Base-by-base conservation (phyloP, 2,113 vertebrate genomes). In the Phaethornis superciliosus region DNA sequence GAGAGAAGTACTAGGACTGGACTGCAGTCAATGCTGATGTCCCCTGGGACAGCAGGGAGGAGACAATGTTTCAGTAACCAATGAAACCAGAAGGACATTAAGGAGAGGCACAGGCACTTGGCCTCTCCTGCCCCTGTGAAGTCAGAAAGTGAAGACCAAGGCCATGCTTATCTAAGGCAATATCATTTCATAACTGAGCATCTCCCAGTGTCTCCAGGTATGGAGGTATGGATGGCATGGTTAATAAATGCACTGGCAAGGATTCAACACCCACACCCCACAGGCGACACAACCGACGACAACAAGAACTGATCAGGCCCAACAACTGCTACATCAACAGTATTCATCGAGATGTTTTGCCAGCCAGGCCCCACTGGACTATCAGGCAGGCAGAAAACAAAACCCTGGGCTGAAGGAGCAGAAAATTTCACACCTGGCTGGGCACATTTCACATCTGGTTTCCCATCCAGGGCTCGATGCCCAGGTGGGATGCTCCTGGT, bases 371-470 rank as follows among this genome's bases (percentile, higher is more conserved):
- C 78, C 20, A 4, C 70, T 12, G 78, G 67, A 15, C 30, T 26
- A 35, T 64, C 26, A 6, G 7, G 5, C 71, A 70, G 85, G 6
- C 9, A 3, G 65, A 47, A 51, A 78, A 49, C 67, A 28, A 1
- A 21, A 20, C 58, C 70, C 59, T 47, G 81, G 40, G 71, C 79
- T 85, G 65, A 30, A 52, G 67, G 1, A 56, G 65, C 37, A 79
- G 75, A 27, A 13, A 24, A 77, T 91, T 89, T 94, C 92, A 91
- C 88, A 89, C 81, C 89, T 94, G 78, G 64, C 14, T 70, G 88
- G 85, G 92, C 88, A 87, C 74, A 55, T 71, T 91, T 93, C 81
- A 91, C 0, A 4, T 32, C 81, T 89, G 81, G 32, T 63, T 93
- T 89, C 60, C 78, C 52, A 55, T 33, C 32, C 81, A 84, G 77